phyloP scores from a whole-genome alignment of 2,888 invertebrate species.

The Helleia helle region DNA sequence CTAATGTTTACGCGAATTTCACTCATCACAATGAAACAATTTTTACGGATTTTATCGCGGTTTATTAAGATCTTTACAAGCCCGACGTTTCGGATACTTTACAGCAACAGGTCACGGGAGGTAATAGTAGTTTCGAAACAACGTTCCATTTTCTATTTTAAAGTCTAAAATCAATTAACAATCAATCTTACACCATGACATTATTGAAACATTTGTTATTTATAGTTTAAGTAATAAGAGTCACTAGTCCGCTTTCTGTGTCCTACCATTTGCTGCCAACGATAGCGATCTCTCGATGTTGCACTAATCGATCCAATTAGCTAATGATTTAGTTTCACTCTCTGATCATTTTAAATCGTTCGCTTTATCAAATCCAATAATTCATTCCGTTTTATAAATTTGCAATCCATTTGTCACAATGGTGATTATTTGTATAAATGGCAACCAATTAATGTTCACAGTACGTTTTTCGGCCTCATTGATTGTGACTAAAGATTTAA shows the following conservation, averaged over 20 bases:
- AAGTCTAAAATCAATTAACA: too few relatives aligned
- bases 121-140: too few relatives aligned
- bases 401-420: conserved; percentile 17
- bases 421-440: conserved; percentile 23
- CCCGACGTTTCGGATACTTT: too few relatives aligned
- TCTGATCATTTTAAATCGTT: conserved; percentile 26
- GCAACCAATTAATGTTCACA: conserved; percentile 28
- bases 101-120: too few relatives aligned
- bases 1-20: too few relatives aligned
- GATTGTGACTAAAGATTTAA: conserved; percentile 40
- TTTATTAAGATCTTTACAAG: too few relatives aligned
- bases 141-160: too few relatives aligned
- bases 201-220: not conserved
- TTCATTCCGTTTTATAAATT: conserved; percentile 35
- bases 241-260: conserved; percentile 5
- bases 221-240: not conserved
- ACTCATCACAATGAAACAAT: too few relatives aligned
- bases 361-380: conserved; percentile 2
- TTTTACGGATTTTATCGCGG: too few relatives aligned
- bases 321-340: conserved; percentile 53
- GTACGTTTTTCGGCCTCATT: conserved; percentile 29
- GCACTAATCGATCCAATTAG: conserved; percentile 52
- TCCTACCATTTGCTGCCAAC: conserved; percentile 4
- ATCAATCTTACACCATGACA: too few relatives aligned
- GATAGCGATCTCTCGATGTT: conserved; percentile 38